Evolutionary conservation across 2,888 invertebrate species (phyloP), one percentile per base, ranked within the genome.

Genomic region (Arctia plantaginis): DNA sequence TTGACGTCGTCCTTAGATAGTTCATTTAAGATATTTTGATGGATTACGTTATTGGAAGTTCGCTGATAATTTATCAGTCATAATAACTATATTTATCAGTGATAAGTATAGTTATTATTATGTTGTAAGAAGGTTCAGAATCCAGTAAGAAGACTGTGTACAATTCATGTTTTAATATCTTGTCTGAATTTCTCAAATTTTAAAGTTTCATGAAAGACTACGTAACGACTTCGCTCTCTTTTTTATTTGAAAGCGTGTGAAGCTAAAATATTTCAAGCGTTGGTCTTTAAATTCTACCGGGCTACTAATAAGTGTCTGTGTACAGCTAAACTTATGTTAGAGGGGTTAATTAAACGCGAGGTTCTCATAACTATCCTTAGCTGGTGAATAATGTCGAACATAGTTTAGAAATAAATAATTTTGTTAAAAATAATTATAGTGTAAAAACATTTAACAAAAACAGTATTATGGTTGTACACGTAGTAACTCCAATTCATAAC

Each of bases 181-280:
- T n/a, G n/a, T n/a, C n/a, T n/a, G n/a, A n/a, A n/a, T n/a, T n/a
- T n/a, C n/a, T 70, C 66, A 76, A 68, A 83, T 69, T 44, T 20
- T 41, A 20, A 44, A 44, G 27, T 67, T 44, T 41, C 44, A 67
- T 67, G 10, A 44, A 44, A 66, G 23, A 71, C 62, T 65, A 66
- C 51, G 66, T 73, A 73, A 73, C 71, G 74, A 83, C 72, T 73
- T 82, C n/a, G 20, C 66, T n/a, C 23, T 15, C 41, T 23, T 62
- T n/a, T 73, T 35, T 23, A 70, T 44, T 71, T 59, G 75, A 55
- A 47, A 69, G 59, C 51, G 68, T 67, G 55, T 67, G 65, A 35
- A 15, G 69, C 67, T 71, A 55, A 81, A 70, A 68, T 71, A 59
- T 69, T 69, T 66, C 18, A 70, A 39, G 67, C 3, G n/a, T 33